These are phyloP conservation scores for Eurois occulta DNA, from an alignment of 2,888 invertebrate genomes.

Conservation along the genomic window DNA sequence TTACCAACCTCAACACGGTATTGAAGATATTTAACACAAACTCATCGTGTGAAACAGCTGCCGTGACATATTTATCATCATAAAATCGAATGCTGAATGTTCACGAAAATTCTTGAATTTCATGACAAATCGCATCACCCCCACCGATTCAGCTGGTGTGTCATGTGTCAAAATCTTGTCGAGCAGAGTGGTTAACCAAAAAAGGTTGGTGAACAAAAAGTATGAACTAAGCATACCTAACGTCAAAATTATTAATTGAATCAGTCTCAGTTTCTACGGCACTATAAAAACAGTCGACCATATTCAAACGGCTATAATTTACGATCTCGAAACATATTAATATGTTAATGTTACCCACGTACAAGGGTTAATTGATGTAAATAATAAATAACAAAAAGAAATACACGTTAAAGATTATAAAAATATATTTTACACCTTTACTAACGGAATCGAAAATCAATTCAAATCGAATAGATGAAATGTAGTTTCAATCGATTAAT, in stretches of 20 bases:
- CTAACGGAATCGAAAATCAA: slow-evolving; percentile 78
- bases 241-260: slow-evolving; percentile 80
- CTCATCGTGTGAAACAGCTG: too few relatives aligned
- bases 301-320: slow-evolving; percentile 78
- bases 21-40: too few relatives aligned
- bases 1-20: too few relatives aligned
- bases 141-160: too few relatives aligned
- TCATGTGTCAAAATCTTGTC: too few relatives aligned
- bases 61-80: too few relatives aligned
- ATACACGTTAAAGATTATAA: slow-evolving; percentile 72
- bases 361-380: slow-evolving; percentile 85
- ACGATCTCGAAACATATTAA: slow-evolving; percentile 82
- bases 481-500: slow-evolving; percentile 71
- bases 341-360: slow-evolving; percentile 79
- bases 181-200: too few relatives aligned
- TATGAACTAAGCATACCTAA: slow-evolving; percentile 32
- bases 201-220: slow-evolving; percentile 47
- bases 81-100: too few relatives aligned
- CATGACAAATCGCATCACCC: too few relatives aligned
- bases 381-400: slow-evolving; percentile 81
- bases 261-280: slow-evolving; percentile 76
- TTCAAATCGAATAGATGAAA: slow-evolving; percentile 76
- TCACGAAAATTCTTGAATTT: too few relatives aligned
- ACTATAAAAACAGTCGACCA: slow-evolving; percentile 69
- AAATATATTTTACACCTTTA: slow-evolving; percentile 78